Percentiles rank a stretch among this genome's conserved stretches.
phyloP scores from a whole-genome alignment of 1,140 invertebrate species.

The Bombus difficillimus region DNA sequence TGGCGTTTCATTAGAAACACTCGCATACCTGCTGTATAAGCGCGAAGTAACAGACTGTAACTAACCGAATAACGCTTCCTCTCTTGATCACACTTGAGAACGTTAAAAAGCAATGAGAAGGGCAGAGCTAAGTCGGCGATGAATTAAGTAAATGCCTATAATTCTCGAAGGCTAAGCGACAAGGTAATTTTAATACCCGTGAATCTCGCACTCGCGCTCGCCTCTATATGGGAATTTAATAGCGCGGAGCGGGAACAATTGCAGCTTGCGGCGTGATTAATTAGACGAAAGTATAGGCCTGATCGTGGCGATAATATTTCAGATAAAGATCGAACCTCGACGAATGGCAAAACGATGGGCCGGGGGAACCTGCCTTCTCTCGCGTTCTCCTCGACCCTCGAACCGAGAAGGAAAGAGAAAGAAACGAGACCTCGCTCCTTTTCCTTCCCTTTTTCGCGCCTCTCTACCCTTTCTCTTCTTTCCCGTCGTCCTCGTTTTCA shows the following conservation, averaged over 20 bases:
- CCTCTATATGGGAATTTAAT: constrained; percentile 52
- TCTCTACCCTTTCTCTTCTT: not conserved
- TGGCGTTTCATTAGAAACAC: not conserved
- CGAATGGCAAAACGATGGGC: constrained; percentile 40
- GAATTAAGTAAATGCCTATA: constrained; percentile 51
- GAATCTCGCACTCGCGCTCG: not conserved
- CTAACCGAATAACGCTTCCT: not conserved
- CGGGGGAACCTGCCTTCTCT: not conserved
- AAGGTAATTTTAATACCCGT: constrained; percentile 62
- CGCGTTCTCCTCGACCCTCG: not conserved
- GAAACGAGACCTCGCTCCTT: not conserved
- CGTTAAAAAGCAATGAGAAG: constrained; percentile 6
- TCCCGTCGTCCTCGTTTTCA: not conserved
- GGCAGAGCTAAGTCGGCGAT: not conserved
- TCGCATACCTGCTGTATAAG: not conserved
- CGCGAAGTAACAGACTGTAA: not conserved
- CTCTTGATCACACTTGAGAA: not conserved
- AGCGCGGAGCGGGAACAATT: constrained; percentile 53
- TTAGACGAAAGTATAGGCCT: constrained; percentile 65
- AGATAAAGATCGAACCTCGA: constrained; percentile 62
- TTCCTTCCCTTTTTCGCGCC: not conserved
- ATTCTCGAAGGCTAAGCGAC: constrained; percentile 58
- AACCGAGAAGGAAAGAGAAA: constrained; percentile 9
- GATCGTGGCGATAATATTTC: constrained; percentile 56
- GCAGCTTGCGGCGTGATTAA: constrained; percentile 60